Conservation (phyloP, 2,797 vertebrate genomes). For the Hypotaenidia philippensis region DNA sequence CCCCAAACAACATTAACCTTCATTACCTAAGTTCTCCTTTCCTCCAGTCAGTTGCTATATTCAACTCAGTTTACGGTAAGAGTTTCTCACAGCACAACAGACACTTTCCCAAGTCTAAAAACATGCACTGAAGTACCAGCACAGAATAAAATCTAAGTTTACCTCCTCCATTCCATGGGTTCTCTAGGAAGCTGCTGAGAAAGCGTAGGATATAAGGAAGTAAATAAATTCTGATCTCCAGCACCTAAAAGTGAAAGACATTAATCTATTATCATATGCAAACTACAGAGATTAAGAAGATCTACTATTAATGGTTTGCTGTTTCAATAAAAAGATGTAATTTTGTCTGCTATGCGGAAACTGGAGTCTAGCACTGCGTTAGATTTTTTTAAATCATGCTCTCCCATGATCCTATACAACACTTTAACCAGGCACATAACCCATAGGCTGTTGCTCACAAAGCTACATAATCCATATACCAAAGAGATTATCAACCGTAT, state of each 20-base stretch:
- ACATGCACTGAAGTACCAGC: background rate
- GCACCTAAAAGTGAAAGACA: conserved; percentile 85
- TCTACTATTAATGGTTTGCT: background rate
- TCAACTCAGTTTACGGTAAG: background rate
- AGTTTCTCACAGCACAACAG: background rate
- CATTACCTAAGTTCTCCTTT: background rate
- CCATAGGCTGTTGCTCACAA: background rate
- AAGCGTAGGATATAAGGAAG: conserved; percentile 90
- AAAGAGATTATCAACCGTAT: background rate
- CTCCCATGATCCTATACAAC: background rate
- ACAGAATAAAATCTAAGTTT: background rate
- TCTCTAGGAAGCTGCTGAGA: conserved; percentile 95
- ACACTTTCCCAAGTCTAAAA: background rate
- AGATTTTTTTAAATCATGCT: background rate
- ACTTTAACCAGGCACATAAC: background rate
- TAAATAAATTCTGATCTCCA: conserved; percentile 94
- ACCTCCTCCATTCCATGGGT: conserved; percentile 98
- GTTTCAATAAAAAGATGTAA: background rate
- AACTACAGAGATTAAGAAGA: background rate
- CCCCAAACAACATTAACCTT: background rate
- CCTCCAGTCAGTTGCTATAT: background rate
- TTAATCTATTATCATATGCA: background rate
- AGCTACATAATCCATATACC: background rate
- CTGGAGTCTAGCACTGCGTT: background rate
- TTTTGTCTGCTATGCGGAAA: background rate